Evolutionary conservation across 2,888 invertebrate genomes (phyloP).

Genomic region (Bursaphelenchus okinawaensis): DNA sequence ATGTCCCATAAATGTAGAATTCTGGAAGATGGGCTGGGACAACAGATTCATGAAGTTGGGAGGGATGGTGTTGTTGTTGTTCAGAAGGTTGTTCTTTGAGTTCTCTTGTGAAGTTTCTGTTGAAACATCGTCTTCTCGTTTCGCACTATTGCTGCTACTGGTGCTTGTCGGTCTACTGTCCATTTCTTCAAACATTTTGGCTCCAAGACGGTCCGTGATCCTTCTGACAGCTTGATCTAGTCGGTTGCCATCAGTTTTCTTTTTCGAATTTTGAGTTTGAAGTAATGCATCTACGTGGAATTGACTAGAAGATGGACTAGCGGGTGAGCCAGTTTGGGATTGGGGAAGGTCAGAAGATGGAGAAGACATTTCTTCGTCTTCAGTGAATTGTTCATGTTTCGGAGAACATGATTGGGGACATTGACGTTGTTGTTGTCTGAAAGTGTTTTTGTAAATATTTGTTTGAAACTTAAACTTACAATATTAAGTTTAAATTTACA

Average conservation of each 20-base stretch:
- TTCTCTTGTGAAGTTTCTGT: not conserved
- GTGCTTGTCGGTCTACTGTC: not conserved
- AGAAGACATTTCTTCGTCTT: not conserved
- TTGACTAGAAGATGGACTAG: constrained; percentile 4
- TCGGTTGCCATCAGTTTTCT: constrained; percentile 21
- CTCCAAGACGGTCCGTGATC: constrained; percentile 32
- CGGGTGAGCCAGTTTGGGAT: not conserved
- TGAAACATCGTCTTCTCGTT: not conserved
- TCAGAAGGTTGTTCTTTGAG: not conserved
- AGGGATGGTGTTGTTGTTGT: constrained; percentile 1
- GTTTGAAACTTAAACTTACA: no score
- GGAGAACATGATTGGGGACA: not conserved
- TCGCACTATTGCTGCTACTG: not conserved
- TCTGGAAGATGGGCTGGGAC: not conserved
- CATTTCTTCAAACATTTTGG: not conserved
- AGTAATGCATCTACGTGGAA: constrained; percentile 9
- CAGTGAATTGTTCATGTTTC: not conserved
- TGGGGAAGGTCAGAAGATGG: not conserved
- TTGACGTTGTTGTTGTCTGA: not conserved
- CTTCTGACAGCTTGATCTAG: constrained; percentile 41
- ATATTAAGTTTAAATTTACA: no score
- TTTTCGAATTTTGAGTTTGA: not conserved
- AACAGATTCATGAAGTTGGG: not conserved
- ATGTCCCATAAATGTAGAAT: not conserved
- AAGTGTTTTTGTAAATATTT: no score